phyloP scores from a whole-genome alignment of 2,888 invertebrate species.

The Pseudanteris insignis region DNA sequence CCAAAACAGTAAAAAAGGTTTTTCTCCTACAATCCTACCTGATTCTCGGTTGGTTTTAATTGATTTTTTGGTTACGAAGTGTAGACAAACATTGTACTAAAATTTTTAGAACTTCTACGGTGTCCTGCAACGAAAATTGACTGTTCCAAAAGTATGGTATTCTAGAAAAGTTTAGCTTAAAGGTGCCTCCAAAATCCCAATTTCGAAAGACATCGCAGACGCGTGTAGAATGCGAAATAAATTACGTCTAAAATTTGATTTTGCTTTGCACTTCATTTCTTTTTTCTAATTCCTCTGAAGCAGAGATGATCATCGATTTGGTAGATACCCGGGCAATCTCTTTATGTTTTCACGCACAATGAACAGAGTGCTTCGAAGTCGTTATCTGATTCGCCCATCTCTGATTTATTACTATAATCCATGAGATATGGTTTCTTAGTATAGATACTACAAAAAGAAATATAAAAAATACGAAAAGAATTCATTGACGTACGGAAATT shows the following conservation, averaged over 20 bases:
- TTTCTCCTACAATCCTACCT: no score
- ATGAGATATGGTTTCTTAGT: constrained; percentile 30
- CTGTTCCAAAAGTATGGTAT: constrained; percentile 35
- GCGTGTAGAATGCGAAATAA: constrained; percentile 40
- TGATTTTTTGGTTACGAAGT: neutral
- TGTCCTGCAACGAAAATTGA: constrained; percentile 29
- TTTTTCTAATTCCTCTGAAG: constrained; percentile 22
- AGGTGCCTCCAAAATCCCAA: constrained; percentile 41
- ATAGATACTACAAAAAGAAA: constrained; percentile 40
- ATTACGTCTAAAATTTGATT: constrained; percentile 42
- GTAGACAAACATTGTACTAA: constrained; percentile 13
- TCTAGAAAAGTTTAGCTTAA: constrained; percentile 42
- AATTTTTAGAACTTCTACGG: constrained; percentile 7
- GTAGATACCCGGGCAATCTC: constrained; percentile 13
- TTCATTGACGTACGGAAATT: constrained; percentile 23
- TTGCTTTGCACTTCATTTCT: constrained; percentile 40
- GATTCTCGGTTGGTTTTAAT: no score
- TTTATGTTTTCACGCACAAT: constrained; percentile 10
- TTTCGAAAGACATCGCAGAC: constrained; percentile 42
- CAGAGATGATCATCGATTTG: constrained; percentile 32
- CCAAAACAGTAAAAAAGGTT: constrained; percentile 44
- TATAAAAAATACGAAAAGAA: constrained; percentile 40
- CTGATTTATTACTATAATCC: constrained; percentile 8
- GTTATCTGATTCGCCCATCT: constrained; percentile 23
- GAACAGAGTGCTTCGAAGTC: constrained; percentile 14